Evolutionary conservation across 1,140 invertebrate species (phyloP).

Genomic region (Tachypleus tridentatus): DNA sequence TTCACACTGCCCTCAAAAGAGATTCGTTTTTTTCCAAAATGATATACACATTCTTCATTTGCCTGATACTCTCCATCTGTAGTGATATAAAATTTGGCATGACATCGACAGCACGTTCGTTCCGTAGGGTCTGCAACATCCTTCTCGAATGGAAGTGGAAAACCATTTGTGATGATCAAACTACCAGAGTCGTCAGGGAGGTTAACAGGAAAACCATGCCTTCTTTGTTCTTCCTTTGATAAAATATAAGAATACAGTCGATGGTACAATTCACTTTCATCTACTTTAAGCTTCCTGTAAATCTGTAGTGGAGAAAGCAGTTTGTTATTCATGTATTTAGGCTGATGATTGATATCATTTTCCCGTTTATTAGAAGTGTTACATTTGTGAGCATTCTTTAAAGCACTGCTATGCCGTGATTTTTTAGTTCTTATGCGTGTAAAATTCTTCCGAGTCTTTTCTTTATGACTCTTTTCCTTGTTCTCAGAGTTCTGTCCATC

Average conservation of each 20-base stretch:
- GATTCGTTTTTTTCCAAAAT: not conserved
- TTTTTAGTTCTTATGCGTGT: too few relatives aligned
- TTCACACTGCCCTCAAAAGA: not conserved
- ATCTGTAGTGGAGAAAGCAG: not conserved
- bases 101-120: not conserved
- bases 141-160: not conserved
- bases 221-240: not conserved
- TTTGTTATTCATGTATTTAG: too few relatives aligned
- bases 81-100: not conserved
- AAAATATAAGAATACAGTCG: not conserved
- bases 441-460: too few relatives aligned
- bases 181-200: not conserved
- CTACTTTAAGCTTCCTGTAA: not conserved
- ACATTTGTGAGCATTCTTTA: too few relatives aligned
- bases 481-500: too few relatives aligned
- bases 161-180: not conserved
- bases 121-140: not conserved
- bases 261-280: not conserved
- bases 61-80: not conserved
- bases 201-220: not conserved
- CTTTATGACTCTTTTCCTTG: too few relatives aligned
- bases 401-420: too few relatives aligned
- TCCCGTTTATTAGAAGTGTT: too few relatives aligned
- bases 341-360: too few relatives aligned
- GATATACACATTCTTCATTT: not conserved